A percentile compares a stretch with the other conserved stretches of the same genome.
Evolutionary conservation across 2,797 vertebrate genomes (phyloP).

Genomic region (Anabacerthia variegaticeps): DNA sequence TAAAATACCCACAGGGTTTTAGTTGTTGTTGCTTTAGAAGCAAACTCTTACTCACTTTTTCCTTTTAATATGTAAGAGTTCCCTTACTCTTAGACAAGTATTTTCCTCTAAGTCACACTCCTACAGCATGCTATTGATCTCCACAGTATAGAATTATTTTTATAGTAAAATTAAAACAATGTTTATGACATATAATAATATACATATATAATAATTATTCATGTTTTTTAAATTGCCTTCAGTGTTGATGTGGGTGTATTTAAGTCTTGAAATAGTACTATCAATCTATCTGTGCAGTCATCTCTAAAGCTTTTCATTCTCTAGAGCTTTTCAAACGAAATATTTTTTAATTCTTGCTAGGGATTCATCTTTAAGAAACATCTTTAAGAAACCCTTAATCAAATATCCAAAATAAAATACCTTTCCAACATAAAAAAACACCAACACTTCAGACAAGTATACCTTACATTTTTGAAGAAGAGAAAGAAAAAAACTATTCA

Average conservation of each 20-base stretch:
- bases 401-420: neutral
- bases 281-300: neutral
- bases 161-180: constrained; percentile 49
- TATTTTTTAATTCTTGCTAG: neutral
- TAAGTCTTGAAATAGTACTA: neutral
- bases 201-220: neutral
- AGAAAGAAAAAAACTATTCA: neutral
- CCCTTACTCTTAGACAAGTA: neutral
- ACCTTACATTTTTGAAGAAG: neutral
- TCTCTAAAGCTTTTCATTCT: constrained; percentile 35
- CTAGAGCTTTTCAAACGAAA: constrained; percentile 44
- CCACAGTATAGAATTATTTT: constrained; percentile 19
- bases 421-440: neutral
- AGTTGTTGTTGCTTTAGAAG: constrained; percentile 28
- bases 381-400: constrained; percentile 30
- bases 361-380: neutral
- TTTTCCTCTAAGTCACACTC: constrained; percentile 6
- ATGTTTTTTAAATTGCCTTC: constrained; percentile 35
- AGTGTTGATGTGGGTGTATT: neutral
- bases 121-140: neutral
- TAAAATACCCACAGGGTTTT: constrained; percentile 16
- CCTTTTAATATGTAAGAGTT: constrained; percentile 10
- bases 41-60: neutral
- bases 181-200: neutral
- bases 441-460: neutral